These are phyloP conservation scores for Brachionus manjavacas DNA, from an alignment of 1,140 invertebrate genomes.

Conservation along the genomic window DNA sequence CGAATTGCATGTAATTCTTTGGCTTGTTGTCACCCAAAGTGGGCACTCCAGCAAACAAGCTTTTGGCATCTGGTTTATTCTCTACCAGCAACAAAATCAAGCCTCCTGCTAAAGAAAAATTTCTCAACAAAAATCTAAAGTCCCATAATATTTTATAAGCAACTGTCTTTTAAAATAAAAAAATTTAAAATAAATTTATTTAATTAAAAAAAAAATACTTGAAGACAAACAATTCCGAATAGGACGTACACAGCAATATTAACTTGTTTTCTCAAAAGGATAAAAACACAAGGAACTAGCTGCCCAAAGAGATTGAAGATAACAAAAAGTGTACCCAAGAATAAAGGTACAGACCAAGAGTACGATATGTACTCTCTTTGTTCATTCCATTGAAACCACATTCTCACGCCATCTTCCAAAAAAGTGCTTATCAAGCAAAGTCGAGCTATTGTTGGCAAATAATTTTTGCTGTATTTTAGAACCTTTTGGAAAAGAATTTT, in stretches of 20 bases:
- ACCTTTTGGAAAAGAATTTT: background rate
- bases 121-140: conserved; percentile 81
- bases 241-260: conserved; percentile 85
- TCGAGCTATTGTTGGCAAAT: conserved; percentile 87
- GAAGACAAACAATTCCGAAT: conserved; percentile 90
- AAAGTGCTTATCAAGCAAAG: conserved; percentile 98
- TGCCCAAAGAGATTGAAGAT: conserved; percentile 90
- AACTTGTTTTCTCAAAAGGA: conserved; percentile 85
- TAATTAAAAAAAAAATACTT: conserved; percentile 60
- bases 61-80: conserved; percentile 77
- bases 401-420: conserved; percentile 94
- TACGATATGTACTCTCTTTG: conserved; percentile 86
- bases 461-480: conserved; percentile 67
- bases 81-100: conserved; percentile 89
- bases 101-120: conserved; percentile 90
- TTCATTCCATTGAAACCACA: conserved; percentile 98
- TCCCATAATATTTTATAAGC: conserved; percentile 98
- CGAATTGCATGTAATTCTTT: conserved; percentile 91
- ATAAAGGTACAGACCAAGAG: conserved; percentile 53
- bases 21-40: conserved; percentile 91
- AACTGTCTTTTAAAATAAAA: conserved; percentile 70
- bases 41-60: conserved; percentile 91
- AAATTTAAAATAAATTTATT: background rate
- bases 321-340: conserved; percentile 85
- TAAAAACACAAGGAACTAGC: conserved; percentile 88